phyloP scores from a whole-genome alignment of 2,888 invertebrate genomes.

The Flabesymbios commensalis region DNA sequence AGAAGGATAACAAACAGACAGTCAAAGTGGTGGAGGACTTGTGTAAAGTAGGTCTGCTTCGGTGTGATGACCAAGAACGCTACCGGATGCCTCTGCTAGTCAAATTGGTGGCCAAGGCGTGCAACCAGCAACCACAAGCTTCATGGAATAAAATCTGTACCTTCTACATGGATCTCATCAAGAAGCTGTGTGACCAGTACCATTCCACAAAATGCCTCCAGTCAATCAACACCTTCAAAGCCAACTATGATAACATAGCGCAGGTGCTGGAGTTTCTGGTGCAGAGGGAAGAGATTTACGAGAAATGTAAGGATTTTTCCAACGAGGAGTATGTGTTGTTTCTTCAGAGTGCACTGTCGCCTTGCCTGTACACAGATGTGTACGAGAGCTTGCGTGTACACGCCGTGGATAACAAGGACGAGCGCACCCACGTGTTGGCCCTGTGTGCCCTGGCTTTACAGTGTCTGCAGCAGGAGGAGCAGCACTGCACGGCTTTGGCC shows the following conservation, averaged over 20 bases:
- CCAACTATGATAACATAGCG: constrained; percentile 18
- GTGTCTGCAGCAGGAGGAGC: background rate
- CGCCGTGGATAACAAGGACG: constrained; percentile 8
- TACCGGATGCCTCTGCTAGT: constrained; percentile 7
- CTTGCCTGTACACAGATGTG: constrained; percentile 4
- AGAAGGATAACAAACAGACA: background rate
- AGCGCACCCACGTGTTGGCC: background rate
- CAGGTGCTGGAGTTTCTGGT: constrained; percentile 14
- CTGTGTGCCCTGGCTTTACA: constrained; percentile 23
- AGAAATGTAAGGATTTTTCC: constrained; percentile 3
- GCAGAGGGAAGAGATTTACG: constrained; percentile 18
- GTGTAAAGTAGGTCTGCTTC: background rate
- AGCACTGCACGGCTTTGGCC: constrained; percentile 2
- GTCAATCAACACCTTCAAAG: constrained; percentile 5
- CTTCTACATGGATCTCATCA: constrained; percentile 3
- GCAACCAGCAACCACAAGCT: background rate
- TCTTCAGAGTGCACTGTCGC: constrained; percentile 8
- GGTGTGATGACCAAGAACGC: background rate
- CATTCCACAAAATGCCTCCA: constrained; percentile 10
- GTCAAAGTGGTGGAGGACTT: background rate
- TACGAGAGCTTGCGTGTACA: constrained; percentile 15
- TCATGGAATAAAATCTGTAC: background rate
- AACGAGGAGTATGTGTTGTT: constrained; percentile 9
- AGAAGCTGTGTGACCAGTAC: constrained; percentile 13
- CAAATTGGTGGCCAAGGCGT: background rate